Evolutionary conservation across 2,113 vertebrate species (phyloP), one percentile per base, ranked within the genome.

Genomic region (Salvelinus namaycush): DNA sequence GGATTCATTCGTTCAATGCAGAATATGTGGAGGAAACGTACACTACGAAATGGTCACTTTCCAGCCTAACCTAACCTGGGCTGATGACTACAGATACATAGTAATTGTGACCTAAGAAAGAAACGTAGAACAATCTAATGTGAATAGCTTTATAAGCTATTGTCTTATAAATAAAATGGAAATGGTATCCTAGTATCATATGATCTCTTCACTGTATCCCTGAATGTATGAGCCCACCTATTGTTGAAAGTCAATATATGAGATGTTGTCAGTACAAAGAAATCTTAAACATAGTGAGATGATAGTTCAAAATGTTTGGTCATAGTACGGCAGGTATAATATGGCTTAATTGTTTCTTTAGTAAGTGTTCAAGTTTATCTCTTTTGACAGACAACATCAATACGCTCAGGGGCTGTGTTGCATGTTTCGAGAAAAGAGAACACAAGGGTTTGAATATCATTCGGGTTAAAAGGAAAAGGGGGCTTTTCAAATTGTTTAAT

Each of bases 1-100:
- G 86, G 89, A 92, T 88, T 92, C 89, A 93, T 93, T 85, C 86
- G 91, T 89, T 54, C 87, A 86, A 81, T 39, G 3, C 81, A 74
- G 85, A 76, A 77, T 77, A 78, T 18, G 59, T 51, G 70, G 69
- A 66, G 1, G 75, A 66, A 79, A 72, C 22, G 31, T 49, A 72
- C 59, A 51, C 64, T 66, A 48, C 26, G 4, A 18, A 16, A 48
- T 54, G 3, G 57, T 51, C 22, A 51, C 22, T 75, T 54, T 73
- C 12, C 51, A 72, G 70, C 13, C 22, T 9, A 54, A 72, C 3
- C 20, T 16, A 18, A 72, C 26, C 22, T 27, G 24, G 14, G 26
- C 65, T 29, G 65, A 62, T 62, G n/a, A 62, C 16, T 62, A 62
- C 59, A 24, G 16, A 62, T 24, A 57, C 20, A 20, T 57, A 62